Evolutionary conservation across 2,113 vertebrate species (phyloP), one percentile per base, ranked within the genome.

Genomic region (Pituophis catenifer): DNA sequence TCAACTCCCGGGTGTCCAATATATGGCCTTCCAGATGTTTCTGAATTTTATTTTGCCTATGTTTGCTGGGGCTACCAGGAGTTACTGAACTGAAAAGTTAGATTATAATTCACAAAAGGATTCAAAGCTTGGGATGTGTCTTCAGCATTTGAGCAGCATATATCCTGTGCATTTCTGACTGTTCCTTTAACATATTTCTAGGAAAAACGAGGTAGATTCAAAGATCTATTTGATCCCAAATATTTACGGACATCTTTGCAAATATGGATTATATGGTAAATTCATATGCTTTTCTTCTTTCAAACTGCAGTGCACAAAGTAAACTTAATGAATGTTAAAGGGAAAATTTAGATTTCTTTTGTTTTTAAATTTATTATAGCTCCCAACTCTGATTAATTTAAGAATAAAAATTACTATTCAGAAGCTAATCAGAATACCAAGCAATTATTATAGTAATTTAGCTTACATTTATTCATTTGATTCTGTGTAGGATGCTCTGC

Each of bases 211-310:
- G 99, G 99, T 95, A 98, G 96, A 93, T 98, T 99, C 96, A 96
- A 97, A 93, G 97, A 98, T 92, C 97, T 99, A 4, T 2, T 99
- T 33, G 97, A 97, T 91, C 91, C 97, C 1, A 96, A 97, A 2
- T 99, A 98, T 92, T 97, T 98, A 92, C 98, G 98, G 95, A 99
- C 99, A 1, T 98, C 98, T 0, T 91, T 99, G 13, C 98, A 99
- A 94, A 98, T 99, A 96, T 99, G 99, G 99, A 98, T 98, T 94
- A 98, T 99, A 96, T 99, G 99, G 99, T 99, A 98, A 98, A 94
- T 89, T 50, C 48, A 1, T 57, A 8, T 86, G 88, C 29, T 94
- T 59, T 90, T 55, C 10, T 90, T 90, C n/a, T 88, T 53, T 62
- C 87, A 57, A 58, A 53, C 44, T 33, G 52, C 13, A 75, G 48